These are phyloP conservation scores for Tortricodes alternella DNA, from an alignment of 2,888 invertebrate genomes.

Conservation along the genomic window DNA sequence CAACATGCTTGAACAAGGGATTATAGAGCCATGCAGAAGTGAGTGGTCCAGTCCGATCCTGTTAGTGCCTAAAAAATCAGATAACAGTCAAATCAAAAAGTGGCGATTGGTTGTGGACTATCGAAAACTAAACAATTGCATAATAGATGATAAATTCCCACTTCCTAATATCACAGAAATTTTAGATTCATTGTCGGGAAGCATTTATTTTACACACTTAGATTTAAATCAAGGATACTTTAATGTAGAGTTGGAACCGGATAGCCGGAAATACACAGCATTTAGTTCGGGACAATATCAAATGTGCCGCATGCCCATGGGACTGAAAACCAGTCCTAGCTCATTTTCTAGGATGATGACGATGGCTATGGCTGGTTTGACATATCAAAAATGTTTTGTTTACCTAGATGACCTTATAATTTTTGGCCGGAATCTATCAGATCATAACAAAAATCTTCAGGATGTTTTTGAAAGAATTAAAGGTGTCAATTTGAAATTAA, in stretches of 20 bases:
- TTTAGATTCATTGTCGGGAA: conserved; percentile 15
- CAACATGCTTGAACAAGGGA: not conserved
- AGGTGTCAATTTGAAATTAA: not conserved
- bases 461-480: not conserved
- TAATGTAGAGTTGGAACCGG: not conserved
- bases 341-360: conserved; percentile 8
- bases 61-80: not conserved
- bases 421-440: not conserved
- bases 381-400: not conserved
- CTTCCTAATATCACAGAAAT: too few species aligned
- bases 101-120: too few species aligned
- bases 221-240: conserved; percentile 12
- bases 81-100: too few species aligned
- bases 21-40: not conserved
- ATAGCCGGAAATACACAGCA: not conserved
- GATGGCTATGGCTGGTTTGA: conserved; percentile 2
- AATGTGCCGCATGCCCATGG: not conserved
- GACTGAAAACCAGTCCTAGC: too few species aligned
- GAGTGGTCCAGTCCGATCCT: not conserved
- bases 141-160: too few species aligned
- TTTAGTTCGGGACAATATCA: not conserved
- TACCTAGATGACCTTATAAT: not conserved
- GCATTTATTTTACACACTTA: conserved; percentile 10
- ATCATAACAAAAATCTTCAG: not conserved
- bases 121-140: too few species aligned